Base-by-base conservation (phyloP, 37 sponge, comb jelly and placozoan genomes). In the Diacarnus erythraeanus region DNA sequence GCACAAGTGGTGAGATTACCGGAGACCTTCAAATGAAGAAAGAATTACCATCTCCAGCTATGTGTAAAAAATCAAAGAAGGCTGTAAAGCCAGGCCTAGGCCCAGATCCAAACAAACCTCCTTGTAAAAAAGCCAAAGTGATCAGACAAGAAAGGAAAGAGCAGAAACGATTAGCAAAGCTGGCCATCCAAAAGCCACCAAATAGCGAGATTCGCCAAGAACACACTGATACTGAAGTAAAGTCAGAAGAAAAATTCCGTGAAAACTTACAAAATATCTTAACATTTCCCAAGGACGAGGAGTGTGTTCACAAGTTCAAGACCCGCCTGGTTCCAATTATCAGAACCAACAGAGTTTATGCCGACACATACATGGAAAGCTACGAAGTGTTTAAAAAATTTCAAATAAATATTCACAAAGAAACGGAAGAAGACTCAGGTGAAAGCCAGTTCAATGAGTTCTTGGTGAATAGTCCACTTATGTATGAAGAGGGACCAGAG, bases 381-480 rank as follows among this genome's bases (percentile, higher is more conserved):
- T 91, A 83, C 42, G 42, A 42, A 30, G 83, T 91, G 22, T 91
- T 86, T 59, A 73, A 69, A 44, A 86, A 79, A 58, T 91, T 91
- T 44, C 92, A 91, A 44, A 68, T 73, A 31, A 31, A 3, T 21
- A 68, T 91, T 31, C 92, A 91, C 80, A 29, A 44, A n/a, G 92
- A 83, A 26, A 59, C 72, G 4, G 69, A 70, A 17, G 71, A 85
- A 17, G 78, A 86, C 47, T 78, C 75, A n/a, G 43, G 43, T 18
- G 43, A 76, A 25, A 47, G 37, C 21, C 83, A 87, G 42, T 91
- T 80, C 57, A 21, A 59, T 8, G 70, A 83, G 38, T 86, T 86
- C 57, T 12, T 82, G 6, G 76, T 79, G 2, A 75, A 86, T 1
- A 54, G 74, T 0, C 87, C 83, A 0, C 79, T 80, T 21, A 8